These are phyloP conservation scores for Paratrypauchen microcephalus DNA, from an alignment of 2,797 vertebrate species.

Conservation along the genomic window DNA sequence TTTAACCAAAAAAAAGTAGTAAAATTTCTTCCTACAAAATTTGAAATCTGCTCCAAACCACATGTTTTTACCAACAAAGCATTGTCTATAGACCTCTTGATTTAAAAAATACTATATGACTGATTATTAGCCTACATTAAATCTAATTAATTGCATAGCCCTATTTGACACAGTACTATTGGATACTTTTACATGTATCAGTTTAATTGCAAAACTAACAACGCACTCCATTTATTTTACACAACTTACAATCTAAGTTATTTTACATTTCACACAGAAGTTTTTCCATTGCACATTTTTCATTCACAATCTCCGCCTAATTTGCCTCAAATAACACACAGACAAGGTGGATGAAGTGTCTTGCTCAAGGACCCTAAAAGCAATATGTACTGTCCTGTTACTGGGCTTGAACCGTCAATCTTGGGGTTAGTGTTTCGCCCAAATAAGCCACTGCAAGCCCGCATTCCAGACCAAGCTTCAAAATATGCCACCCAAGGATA, in stretches of 20 bases:
- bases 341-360: neutral
- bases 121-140: too few species aligned
- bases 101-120: neutral
- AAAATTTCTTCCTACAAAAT: too few species aligned
- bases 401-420: neutral
- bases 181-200: too few species aligned
- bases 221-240: too few species aligned
- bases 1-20: too few species aligned
- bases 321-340: neutral
- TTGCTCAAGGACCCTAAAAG: neutral
- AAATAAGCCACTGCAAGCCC: neutral
- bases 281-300: neutral
- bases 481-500: neutral
- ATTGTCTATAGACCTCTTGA: neutral
- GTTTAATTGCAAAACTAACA: too few species aligned
- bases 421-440: neutral
- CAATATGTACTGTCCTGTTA: neutral
- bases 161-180: neutral
- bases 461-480: neutral
- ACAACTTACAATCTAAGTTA: neutral
- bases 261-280: neutral
- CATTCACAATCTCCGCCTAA: neutral
- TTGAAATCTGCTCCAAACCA: too few species aligned
- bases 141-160: neutral
- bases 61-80: neutral